Evolutionary conservation across 2,113 vertebrate genomes (phyloP).

Genomic region (Desmodus rotundus): DNA sequence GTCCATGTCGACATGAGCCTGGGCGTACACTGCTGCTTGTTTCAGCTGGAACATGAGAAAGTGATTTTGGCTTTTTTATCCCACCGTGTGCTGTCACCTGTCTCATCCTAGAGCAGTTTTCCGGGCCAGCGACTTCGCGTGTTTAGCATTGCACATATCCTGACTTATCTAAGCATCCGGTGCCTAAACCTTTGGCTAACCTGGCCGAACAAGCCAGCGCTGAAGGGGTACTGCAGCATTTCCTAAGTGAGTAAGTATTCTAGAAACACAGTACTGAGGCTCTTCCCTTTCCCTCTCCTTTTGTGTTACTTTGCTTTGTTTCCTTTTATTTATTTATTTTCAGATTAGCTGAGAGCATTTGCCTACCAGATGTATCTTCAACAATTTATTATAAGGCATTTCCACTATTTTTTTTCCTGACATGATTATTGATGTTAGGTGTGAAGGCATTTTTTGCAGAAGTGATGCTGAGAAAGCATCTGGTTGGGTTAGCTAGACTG

Average conservation of each 20-base stretch:
- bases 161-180: not conserved
- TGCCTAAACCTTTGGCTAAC: not conserved
- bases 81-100: not conserved
- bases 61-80: conserved; percentile 9
- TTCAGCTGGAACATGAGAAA: conserved; percentile 19
- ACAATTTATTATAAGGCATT: not conserved
- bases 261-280: not conserved
- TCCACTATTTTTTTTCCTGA: conserved; percentile 36
- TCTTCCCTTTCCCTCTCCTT: not conserved
- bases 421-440: conserved; percentile 27
- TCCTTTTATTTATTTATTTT: not conserved
- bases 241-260: not conserved
- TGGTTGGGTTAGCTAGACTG: conserved; percentile 23
- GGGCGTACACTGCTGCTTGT: not conserved
- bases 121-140: not conserved
- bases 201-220: not conserved
- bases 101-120: not conserved
- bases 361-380: not conserved
- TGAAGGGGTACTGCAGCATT: not conserved
- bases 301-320: not conserved
- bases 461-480: conserved; percentile 39
- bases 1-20: not conserved
- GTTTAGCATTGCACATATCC: not conserved
- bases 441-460: not conserved
- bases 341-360: not conserved